Conservation (phyloP, 2,888 invertebrate species). For the Drosophila paramelanica region DNA sequence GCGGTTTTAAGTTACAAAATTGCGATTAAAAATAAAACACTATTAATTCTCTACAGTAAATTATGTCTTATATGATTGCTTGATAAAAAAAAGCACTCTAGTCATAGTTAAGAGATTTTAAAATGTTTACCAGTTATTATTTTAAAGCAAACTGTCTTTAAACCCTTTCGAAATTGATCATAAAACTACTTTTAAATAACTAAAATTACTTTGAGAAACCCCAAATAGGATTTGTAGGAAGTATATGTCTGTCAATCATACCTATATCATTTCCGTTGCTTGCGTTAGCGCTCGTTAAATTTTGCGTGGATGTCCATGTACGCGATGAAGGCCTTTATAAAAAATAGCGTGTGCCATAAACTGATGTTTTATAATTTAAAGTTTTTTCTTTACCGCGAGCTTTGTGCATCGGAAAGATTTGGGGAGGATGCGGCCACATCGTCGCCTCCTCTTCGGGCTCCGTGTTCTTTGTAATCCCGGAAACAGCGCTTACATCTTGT, state of each 20-base stretch:
- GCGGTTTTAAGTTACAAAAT: neutral
- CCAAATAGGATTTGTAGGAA: neutral
- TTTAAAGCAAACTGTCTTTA: neutral
- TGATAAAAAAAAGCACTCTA: slow-evolving; percentile 1
- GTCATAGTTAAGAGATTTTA: slow-evolving; percentile 16
- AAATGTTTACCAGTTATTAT: neutral
- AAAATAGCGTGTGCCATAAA: neutral
- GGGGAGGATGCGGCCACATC: slow-evolving; percentile 92
- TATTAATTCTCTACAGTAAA: neutral
- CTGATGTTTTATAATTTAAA: neutral
- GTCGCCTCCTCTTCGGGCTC: slow-evolving; percentile 89
- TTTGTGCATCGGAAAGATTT: slow-evolving; percentile 89
- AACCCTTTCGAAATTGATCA: neutral
- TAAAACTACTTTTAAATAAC: too few relatives aligned
- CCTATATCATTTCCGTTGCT: slow-evolving; percentile 82
- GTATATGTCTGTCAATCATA: slow-evolving; percentile 54
- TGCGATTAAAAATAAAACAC: neutral
- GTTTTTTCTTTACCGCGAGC: slow-evolving; percentile 85
- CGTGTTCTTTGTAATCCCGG: slow-evolving; percentile 96
- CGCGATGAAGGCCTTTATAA: slow-evolving; percentile 85
- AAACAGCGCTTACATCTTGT: slow-evolving; percentile 97
- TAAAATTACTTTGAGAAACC: neutral
- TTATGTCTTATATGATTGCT: neutral
- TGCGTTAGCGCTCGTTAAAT: slow-evolving; percentile 85
- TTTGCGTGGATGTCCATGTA: slow-evolving; percentile 92